These are phyloP conservation scores for Ctenicera cuprea DNA, from an alignment of 2,888 invertebrate species.

Conservation along the genomic window DNA sequence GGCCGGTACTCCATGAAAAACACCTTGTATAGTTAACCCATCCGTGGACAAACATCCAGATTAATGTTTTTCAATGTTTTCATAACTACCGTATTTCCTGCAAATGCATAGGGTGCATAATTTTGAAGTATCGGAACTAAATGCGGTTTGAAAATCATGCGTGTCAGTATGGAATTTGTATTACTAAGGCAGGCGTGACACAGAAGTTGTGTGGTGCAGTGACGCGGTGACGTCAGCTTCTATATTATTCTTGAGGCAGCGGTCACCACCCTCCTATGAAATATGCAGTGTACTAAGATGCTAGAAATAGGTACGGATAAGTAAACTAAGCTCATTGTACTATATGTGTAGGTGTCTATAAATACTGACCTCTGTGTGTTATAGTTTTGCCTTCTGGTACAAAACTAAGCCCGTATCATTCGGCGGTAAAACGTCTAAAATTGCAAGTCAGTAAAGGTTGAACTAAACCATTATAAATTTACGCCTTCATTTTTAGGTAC, in stretches of 20 bases:
- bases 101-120: neutral
- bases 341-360: constrained; percentile 13
- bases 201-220: constrained; percentile 22
- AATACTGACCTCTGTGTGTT: constrained; percentile 23
- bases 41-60: no score
- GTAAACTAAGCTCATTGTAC: constrained; percentile 28
- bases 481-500: no score
- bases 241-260: constrained; percentile 37
- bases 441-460: no score
- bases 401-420: no score
- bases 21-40: no score
- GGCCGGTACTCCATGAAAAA: no score
- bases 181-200: constrained; percentile 18
- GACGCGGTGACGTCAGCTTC: constrained; percentile 11
- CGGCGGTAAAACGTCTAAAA: no score
- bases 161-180: constrained; percentile 18
- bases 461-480: no score
- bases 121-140: neutral
- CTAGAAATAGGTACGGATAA: constrained; percentile 45
- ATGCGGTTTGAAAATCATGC: neutral
- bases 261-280: constrained; percentile 47
- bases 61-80: neutral
- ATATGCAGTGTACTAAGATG: constrained; percentile 37
- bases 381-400: neutral
- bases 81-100: neutral